Percentiles rank a stretch among this genome's conserved stretches.
Evolutionary conservation across 2,113 vertebrate genomes (phyloP).

Genomic region (Salminus brasiliensis): DNA sequence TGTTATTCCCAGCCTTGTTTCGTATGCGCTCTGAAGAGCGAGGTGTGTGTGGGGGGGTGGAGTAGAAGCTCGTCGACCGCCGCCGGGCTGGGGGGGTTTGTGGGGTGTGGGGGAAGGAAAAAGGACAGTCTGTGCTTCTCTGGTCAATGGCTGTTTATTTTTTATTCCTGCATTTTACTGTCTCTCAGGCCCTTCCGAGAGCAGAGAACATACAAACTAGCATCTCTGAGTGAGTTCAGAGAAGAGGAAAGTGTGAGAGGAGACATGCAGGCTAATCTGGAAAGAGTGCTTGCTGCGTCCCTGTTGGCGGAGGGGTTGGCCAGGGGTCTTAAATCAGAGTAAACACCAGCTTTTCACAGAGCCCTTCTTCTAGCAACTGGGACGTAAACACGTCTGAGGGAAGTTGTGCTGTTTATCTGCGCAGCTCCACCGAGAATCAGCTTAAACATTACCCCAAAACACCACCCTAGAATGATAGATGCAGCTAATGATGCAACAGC

Average conservation of each 20-base stretch:
- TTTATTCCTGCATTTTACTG: background rate
- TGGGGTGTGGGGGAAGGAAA: no score
- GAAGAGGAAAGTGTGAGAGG: background rate
- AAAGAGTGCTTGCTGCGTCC: background rate
- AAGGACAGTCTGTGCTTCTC: conserved; percentile 29
- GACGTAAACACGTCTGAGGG: background rate
- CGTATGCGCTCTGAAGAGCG: conserved; percentile 14
- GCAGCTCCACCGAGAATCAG: conserved; percentile 22
- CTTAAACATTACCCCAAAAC: conserved; percentile 46
- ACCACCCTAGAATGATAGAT: conserved; percentile 51
- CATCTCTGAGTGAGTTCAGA: conserved; percentile 25
- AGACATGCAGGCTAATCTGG: background rate
- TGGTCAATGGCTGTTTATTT: conserved; percentile 33
- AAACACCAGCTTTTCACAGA: background rate
- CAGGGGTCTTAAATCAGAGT: background rate
- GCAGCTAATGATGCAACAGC: conserved; percentile 70
- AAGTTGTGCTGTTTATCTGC: conserved; percentile 22
- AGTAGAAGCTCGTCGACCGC: background rate
- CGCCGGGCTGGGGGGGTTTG: background rate
- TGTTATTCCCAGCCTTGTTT: conserved; percentile 35
- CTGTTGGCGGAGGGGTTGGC: background rate
- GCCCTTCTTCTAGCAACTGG: background rate
- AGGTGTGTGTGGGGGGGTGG: background rate
- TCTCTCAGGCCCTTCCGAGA: conserved; percentile 1
- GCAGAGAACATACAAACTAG: background rate